phyloP scores from a whole-genome alignment of 2,113 vertebrate species.

The Piprites chloris region DNA sequence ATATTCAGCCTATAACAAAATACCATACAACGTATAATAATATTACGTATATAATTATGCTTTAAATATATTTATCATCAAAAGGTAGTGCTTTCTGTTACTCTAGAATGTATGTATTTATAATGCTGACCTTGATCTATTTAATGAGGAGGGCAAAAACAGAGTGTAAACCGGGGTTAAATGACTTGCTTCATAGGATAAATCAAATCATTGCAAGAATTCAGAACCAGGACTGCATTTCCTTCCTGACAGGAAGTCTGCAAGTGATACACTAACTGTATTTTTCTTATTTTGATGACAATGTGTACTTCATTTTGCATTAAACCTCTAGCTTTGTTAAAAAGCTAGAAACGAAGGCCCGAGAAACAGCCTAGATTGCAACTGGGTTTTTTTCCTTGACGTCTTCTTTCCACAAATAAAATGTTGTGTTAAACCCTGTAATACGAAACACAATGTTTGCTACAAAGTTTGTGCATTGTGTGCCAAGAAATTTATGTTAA shows the following conservation, averaged over 20 bases:
- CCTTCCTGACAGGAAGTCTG: constrained; percentile 20
- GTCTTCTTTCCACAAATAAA: background rate
- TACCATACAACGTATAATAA: background rate
- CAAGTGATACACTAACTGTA: background rate
- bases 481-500: background rate
- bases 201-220: background rate
- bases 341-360: background rate
- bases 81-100: background rate
- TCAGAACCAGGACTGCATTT: background rate
- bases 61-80: background rate
- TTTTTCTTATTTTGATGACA: background rate
- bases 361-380: background rate
- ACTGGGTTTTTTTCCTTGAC: background rate
- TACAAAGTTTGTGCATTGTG: background rate
- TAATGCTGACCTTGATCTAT: background rate
- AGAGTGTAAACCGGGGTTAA: background rate
- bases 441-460: background rate
- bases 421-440: background rate
- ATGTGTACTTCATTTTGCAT: background rate
- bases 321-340: background rate
- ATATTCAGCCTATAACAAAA: background rate
- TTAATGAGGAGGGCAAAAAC: background rate
- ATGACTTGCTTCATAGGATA: background rate
- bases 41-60: too few species aligned
- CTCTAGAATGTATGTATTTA: background rate